Conservation (phyloP, 2,113 vertebrate species). For the Amblyopsis rosae region DNA sequence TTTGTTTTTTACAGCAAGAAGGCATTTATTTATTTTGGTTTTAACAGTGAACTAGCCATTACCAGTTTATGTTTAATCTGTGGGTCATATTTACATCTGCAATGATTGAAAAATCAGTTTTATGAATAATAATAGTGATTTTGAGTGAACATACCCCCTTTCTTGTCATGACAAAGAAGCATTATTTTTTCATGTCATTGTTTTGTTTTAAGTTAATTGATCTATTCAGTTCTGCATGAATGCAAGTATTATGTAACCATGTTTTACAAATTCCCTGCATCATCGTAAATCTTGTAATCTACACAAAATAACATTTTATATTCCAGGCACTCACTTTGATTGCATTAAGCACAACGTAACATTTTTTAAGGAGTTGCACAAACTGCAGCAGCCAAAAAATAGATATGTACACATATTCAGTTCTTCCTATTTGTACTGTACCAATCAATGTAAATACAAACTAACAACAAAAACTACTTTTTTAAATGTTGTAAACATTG, state of each 20-base stretch:
- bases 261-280: slow-evolving; percentile 83
- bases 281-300: slow-evolving; percentile 74
- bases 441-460: slow-evolving; percentile 65
- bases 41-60: too few species aligned
- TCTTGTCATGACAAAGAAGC: slow-evolving; percentile 44
- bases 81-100: not conserved
- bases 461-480: slow-evolving; percentile 43
- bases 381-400: slow-evolving; percentile 81
- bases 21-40: too few species aligned
- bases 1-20: too few species aligned
- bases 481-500: slow-evolving; percentile 53
- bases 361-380: slow-evolving; percentile 82
- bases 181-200: slow-evolving; percentile 41
- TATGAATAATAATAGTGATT: too few species aligned
- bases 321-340: slow-evolving; percentile 87
- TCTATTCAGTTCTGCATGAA: slow-evolving; percentile 47
- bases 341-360: slow-evolving; percentile 84
- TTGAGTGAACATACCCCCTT: slow-evolving; percentile 7
- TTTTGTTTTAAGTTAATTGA: slow-evolving; percentile 39
- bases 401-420: slow-evolving; percentile 77
- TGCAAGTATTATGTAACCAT: slow-evolving; percentile 66
- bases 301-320: slow-evolving; percentile 72
- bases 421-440: slow-evolving; percentile 73
- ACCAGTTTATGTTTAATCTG: not conserved
- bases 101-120: not conserved